Percentiles rank a stretch among this genome's conserved stretches.
These are phyloP conservation scores for Glaucidium brasilianum DNA, from an alignment of 2,113 vertebrate species.

Conservation along the genomic window DNA sequence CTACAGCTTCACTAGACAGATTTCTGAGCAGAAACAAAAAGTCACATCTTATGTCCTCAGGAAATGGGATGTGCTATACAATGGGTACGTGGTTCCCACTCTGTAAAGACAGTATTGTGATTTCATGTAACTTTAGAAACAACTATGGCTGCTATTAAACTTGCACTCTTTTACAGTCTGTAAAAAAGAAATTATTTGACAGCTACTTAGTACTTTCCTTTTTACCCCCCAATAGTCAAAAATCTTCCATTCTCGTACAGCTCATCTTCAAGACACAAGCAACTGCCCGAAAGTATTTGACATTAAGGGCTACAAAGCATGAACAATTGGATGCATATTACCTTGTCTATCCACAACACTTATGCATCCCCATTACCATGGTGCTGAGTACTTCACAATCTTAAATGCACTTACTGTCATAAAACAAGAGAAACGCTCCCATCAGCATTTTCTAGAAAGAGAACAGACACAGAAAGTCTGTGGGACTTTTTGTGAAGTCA, in stretches of 20 bases:
- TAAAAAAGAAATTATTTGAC: not conserved
- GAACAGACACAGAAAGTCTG: not conserved
- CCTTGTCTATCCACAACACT: not conserved
- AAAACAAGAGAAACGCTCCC: not conserved
- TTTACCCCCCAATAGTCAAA: not conserved
- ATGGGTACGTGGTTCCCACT: not conserved
- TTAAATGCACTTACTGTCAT: conserved; percentile 14
- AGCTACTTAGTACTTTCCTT: not conserved
- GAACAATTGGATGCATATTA: conserved; percentile 40
- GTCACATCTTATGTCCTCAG: not conserved
- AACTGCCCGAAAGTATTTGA: not conserved
- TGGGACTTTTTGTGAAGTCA: not conserved
- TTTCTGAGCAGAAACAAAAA: not conserved
- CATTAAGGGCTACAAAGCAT: conserved; percentile 49
- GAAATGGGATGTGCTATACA: not conserved
- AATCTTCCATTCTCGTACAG: not conserved
- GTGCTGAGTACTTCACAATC: conserved; percentile 7
- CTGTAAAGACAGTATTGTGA: not conserved
- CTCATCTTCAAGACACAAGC: not conserved
- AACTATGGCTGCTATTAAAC: not conserved
- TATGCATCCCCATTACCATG: conserved; percentile 8
- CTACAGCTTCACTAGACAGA: not conserved
- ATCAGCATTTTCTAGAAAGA: not conserved
- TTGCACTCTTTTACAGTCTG: not conserved
- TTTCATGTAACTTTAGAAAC: not conserved